A percentile compares a stretch with the other conserved stretches of the same genome.
phyloP scores from a whole-genome alignment of 2,888 invertebrate genomes.

The Apamea sordens region DNA sequence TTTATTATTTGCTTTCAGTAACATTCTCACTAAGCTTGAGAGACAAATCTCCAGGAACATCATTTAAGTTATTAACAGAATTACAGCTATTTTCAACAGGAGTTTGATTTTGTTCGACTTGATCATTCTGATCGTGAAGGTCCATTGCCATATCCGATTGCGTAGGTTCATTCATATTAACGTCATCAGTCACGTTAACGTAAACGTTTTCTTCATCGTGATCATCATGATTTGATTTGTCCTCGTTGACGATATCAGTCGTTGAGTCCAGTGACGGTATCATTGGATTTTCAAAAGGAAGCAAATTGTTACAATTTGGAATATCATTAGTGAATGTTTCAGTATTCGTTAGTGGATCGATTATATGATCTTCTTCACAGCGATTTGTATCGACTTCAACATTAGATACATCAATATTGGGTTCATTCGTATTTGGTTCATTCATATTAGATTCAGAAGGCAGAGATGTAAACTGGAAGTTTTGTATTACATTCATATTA shows the following conservation, averaged over 20 bases:
- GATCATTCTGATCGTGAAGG: slow-evolving; percentile 27
- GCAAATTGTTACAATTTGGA: slow-evolving; percentile 30
- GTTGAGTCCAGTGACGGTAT: slow-evolving; percentile 33
- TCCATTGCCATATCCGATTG: slow-evolving; percentile 48
- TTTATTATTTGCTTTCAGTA: slow-evolving; percentile 40
- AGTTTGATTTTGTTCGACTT: slow-evolving; percentile 23
- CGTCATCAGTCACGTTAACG: slow-evolving; percentile 72
- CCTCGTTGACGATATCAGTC: slow-evolving; percentile 28
- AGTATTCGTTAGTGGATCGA: slow-evolving; percentile 72
- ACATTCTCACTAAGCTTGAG: slow-evolving; percentile 31
- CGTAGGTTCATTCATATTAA: slow-evolving; percentile 37
- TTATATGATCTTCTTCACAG: slow-evolving; percentile 57
- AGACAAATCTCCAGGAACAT: slow-evolving; percentile 41
- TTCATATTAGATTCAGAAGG: slow-evolving; percentile 59
- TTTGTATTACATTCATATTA: slow-evolving; percentile 53
- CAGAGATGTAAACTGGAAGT: slow-evolving; percentile 68
- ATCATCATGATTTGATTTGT: slow-evolving; percentile 57
- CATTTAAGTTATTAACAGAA: slow-evolving; percentile 33
- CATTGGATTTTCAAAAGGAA: slow-evolving; percentile 35
- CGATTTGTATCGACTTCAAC: slow-evolving; percentile 61
- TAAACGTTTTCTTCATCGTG: slow-evolving; percentile 70
- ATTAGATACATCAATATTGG: slow-evolving; percentile 45
- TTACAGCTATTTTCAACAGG: slow-evolving; percentile 28
- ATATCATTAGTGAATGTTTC: slow-evolving; percentile 56
- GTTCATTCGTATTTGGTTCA: slow-evolving; percentile 18